phyloP scores from a whole-genome alignment of 1,140 invertebrate genomes.

The Pseudomyrmex flavicornis region DNA sequence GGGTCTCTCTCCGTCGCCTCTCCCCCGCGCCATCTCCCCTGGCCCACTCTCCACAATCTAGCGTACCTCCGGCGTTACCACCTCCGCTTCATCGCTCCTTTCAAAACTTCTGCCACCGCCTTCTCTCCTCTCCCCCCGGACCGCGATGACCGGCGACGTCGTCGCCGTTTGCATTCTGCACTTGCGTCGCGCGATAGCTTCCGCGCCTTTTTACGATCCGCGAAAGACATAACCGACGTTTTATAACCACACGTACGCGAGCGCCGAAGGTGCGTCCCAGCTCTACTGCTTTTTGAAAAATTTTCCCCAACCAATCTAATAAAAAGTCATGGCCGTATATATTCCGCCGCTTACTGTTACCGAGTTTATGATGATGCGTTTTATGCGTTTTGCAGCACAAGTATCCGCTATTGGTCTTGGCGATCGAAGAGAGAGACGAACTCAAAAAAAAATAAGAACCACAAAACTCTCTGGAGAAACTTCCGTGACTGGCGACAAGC shows the following conservation, averaged over 20 bases:
- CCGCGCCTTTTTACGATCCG: constrained; percentile 63
- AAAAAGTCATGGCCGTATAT: constrained; percentile 18
- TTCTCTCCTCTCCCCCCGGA: background rate
- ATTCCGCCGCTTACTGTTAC: background rate
- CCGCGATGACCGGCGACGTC: constrained; percentile 27
- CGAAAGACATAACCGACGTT: constrained; percentile 45
- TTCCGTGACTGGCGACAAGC: background rate
- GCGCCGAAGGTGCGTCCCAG: background rate
- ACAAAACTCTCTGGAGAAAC: background rate
- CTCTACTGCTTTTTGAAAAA: constrained; percentile 17
- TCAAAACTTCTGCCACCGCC: background rate
- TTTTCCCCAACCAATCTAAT: background rate
- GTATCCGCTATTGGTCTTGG: background rate
- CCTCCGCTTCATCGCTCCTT: constrained; percentile 24
- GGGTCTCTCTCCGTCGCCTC: constrained; percentile 49
- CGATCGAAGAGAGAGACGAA: background rate
- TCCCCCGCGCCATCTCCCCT: background rate
- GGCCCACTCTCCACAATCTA: no score
- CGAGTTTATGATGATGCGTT: constrained; percentile 35
- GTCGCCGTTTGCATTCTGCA: constrained; percentile 37
- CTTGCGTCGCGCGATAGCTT: constrained; percentile 58
- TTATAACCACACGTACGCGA: constrained; percentile 25
- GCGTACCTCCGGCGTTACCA: background rate
- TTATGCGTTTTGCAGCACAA: constrained; percentile 20
- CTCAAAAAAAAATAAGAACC: background rate